These are phyloP conservation scores for Archips crataeganus DNA, from an alignment of 2,888 invertebrate genomes.

Conservation along the genomic window DNA sequence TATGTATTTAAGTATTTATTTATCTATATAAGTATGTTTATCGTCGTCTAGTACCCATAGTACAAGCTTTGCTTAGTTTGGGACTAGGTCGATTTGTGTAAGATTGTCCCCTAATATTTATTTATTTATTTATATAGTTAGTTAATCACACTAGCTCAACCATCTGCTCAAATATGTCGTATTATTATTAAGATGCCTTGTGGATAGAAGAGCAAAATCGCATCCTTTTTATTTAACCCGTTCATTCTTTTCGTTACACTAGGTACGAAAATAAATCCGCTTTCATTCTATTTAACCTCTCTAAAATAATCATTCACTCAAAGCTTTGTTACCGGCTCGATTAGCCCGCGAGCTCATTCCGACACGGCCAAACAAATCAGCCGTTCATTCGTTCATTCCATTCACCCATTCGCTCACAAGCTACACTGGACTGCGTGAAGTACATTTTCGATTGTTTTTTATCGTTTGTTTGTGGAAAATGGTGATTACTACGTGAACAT, in stretches of 20 bases:
- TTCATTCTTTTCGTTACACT: not conserved
- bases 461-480: conserved; percentile 24
- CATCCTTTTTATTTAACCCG: not conserved
- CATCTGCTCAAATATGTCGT: too few relatives aligned
- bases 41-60: too few relatives aligned
- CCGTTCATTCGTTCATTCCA: conserved; percentile 35
- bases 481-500: conserved; percentile 18
- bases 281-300: conserved; percentile 15
- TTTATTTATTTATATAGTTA: too few relatives aligned
- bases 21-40: too few relatives aligned
- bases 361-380: conserved; percentile 37
- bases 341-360: conserved; percentile 37
- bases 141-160: too few relatives aligned
- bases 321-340: conserved; percentile 37
- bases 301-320: conserved; percentile 37
- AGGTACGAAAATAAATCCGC: not conserved
- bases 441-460: conserved; percentile 15
- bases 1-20: too few relatives aligned
- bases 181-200: too few relatives aligned
- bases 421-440: not conserved
- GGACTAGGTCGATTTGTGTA: too few relatives aligned
- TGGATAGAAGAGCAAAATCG: not conserved
- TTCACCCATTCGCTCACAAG: conserved; percentile 25
- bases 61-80: too few relatives aligned
- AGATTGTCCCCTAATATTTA: too few relatives aligned